phyloP scores from a whole-genome alignment of 2,113 vertebrate genomes.

The Carollia perspicillata region DNA sequence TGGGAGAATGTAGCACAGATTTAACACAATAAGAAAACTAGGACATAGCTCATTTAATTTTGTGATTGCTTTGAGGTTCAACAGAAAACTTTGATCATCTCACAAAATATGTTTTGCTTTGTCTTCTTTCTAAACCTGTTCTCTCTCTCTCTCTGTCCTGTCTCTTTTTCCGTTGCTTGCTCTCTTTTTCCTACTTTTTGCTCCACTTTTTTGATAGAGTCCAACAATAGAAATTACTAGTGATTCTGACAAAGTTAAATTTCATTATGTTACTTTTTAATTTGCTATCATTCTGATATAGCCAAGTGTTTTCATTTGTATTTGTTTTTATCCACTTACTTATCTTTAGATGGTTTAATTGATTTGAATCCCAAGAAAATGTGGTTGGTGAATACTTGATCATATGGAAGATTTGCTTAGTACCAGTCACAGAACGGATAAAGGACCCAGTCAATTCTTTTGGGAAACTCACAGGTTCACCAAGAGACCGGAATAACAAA shows the following conservation, averaged over 20 bases:
- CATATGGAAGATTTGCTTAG: not conserved
- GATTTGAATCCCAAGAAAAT: not conserved
- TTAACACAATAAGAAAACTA: conserved; percentile 19
- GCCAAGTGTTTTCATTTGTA: not conserved
- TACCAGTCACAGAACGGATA: not conserved
- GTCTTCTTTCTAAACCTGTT: not conserved
- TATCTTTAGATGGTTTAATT: not conserved
- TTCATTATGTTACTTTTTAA: not conserved
- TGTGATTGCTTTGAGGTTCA: conserved; percentile 40
- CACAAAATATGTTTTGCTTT: not conserved
- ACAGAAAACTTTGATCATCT: not conserved
- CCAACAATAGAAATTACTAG: not conserved
- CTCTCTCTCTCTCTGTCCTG: not conserved
- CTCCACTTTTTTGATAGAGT: not conserved
- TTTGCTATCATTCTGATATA: not conserved
- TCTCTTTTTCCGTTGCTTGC: not conserved
- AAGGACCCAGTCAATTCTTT: not conserved
- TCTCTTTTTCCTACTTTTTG: not conserved
- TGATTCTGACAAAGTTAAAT: not conserved
- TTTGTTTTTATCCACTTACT: not conserved
- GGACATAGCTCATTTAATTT: conserved; percentile 6
- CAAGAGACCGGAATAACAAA: not conserved
- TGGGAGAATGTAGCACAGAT: not conserved
- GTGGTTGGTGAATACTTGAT: not conserved
- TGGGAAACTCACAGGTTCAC: not conserved